Percentiles rank a stretch among this genome's conserved stretches.
Evolutionary conservation across 2,797 vertebrate species (phyloP).

Genomic region (Diceros bicornis): DNA sequence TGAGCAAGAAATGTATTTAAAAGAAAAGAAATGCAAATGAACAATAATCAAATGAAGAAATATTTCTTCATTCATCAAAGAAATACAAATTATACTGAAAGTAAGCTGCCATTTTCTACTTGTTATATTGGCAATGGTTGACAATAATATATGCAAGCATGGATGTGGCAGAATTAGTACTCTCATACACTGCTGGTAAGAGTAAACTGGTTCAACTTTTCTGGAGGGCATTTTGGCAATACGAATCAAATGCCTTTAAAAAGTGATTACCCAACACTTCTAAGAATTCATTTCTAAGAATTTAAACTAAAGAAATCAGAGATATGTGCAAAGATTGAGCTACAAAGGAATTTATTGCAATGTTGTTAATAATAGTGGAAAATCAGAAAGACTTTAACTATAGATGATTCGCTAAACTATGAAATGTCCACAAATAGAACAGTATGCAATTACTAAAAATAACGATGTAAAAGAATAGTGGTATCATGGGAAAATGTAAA

Average conservation of each 20-base stretch:
- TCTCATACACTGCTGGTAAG: background rate
- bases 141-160: conserved; percentile 2
- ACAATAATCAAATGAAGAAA: conserved; percentile 44
- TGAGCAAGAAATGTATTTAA: background rate
- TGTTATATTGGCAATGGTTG: background rate
- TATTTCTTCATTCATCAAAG: conserved; percentile 40
- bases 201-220: background rate
- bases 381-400: conserved; percentile 43
- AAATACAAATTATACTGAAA: conserved; percentile 55
- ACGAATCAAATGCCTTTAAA: conserved; percentile 2
- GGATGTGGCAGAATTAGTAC: background rate
- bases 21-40: background rate
- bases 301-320: conserved; percentile 45
- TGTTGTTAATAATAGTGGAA: conserved; percentile 26
- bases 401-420: conserved; percentile 23
- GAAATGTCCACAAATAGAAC: conserved; percentile 17
- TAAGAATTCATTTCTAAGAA: conserved; percentile 34
- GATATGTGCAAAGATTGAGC: background rate
- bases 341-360: background rate
- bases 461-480: background rate
- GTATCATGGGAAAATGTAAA: conserved; percentile 30
- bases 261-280: background rate
- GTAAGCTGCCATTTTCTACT: background rate
- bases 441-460: conserved; percentile 15
- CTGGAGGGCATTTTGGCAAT: background rate